Evolutionary conservation across 1,140 invertebrate species (phyloP).

Genomic region (Apis florea): DNA sequence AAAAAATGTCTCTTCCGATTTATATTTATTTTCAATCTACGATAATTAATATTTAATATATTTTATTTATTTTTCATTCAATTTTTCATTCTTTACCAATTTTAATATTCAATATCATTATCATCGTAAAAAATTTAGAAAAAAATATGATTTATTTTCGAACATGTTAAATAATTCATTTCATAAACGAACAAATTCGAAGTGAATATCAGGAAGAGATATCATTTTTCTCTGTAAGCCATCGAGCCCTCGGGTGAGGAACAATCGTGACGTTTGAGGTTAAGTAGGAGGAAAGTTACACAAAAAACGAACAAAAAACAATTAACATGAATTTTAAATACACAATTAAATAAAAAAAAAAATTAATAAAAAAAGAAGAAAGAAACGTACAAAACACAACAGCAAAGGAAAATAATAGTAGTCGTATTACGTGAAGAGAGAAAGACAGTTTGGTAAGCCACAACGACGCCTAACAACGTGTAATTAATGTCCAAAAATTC

Average conservation of each 20-base stretch:
- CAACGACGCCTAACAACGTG: constrained; percentile 41
- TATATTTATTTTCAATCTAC: neutral
- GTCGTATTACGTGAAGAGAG: constrained; percentile 52
- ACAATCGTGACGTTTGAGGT: neutral
- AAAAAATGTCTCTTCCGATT: constrained; percentile 19
- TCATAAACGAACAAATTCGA: neutral
- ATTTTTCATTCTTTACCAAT: neutral
- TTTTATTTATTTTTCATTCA: neutral
- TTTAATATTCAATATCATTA: too few relatives aligned
- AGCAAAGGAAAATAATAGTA: constrained; percentile 33
- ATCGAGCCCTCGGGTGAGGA: constrained; percentile 57
- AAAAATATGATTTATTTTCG: neutral
- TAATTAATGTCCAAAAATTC: constrained; percentile 35
- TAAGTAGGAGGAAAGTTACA: constrained; percentile 29
- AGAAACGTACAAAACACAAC: constrained; percentile 40
- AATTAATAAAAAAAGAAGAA: neutral
- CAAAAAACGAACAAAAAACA: constrained; percentile 9
- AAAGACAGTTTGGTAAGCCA: constrained; percentile 60
- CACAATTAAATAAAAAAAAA: constrained; percentile 5
- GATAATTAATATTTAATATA: neutral
- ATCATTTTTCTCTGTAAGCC: constrained; percentile 42
- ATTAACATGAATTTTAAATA: neutral
- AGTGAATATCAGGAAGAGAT: constrained; percentile 15
- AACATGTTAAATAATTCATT: neutral
- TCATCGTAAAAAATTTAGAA: too few relatives aligned